phyloP scores from a whole-genome alignment of 2,797 vertebrate genomes.

The Xenops minutus region DNA sequence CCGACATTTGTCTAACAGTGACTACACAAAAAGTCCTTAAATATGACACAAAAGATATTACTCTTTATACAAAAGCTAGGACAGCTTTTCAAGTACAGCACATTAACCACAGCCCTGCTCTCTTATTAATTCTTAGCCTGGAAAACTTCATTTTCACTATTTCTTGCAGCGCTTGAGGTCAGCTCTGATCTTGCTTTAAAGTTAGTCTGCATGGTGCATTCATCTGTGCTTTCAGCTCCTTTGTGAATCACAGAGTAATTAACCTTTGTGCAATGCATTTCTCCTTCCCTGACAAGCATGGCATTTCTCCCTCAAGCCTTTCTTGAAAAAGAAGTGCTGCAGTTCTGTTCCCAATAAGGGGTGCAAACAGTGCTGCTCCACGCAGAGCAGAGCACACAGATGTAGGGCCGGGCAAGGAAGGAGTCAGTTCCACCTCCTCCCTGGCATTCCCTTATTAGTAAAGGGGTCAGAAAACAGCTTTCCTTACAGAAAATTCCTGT shows the following conservation, averaged over 20 bases:
- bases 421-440: background rate
- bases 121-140: background rate
- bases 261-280: slow-evolving; percentile 56
- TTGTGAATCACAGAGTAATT: slow-evolving; percentile 52
- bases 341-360: background rate
- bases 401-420: background rate
- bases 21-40: background rate
- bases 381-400: background rate
- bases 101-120: background rate
- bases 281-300: slow-evolving; percentile 3
- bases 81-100: background rate
- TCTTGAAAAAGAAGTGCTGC: background rate
- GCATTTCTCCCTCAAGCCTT: slow-evolving; percentile 26
- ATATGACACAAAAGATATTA: background rate
- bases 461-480: background rate
- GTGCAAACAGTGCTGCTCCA: background rate
- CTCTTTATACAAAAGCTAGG: background rate
- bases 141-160: background rate
- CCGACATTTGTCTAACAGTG: background rate
- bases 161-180: background rate
- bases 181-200: background rate
- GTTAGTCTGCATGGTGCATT: background rate
- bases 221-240: slow-evolving; percentile 13
- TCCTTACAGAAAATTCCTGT: accelerated
- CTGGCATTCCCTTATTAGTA: background rate